phyloP scores from a whole-genome alignment of 1,140 invertebrate genomes.

The Polypedilum pembai region DNA sequence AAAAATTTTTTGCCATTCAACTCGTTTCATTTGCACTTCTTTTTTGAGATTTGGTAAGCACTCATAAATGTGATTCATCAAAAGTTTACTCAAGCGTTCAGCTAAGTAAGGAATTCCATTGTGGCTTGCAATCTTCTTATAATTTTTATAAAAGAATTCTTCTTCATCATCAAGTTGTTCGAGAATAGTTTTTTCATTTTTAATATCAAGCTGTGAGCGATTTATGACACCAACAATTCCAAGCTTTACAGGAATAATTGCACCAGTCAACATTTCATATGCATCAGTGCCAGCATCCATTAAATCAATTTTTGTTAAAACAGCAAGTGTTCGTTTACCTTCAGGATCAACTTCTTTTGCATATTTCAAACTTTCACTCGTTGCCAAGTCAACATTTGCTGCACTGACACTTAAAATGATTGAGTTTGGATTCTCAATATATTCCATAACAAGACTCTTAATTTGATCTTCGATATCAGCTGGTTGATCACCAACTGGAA shows the following conservation, averaged over 20 bases:
- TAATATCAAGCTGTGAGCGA: conserved; percentile 64
- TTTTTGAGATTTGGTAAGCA: background rate
- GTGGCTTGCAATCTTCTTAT: background rate
- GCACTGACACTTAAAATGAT: conserved; percentile 52
- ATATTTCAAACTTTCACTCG: conserved; percentile 55
- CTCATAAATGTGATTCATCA: background rate
- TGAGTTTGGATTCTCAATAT: conserved; percentile 47
- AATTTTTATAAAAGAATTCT: background rate
- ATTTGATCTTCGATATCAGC: conserved; percentile 54
- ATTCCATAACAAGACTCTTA: conserved; percentile 50
- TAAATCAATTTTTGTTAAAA: conserved; percentile 67
- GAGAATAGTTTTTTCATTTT: conserved; percentile 49
- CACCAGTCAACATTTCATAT: conserved; percentile 60
- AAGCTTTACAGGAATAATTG: conserved; percentile 64
- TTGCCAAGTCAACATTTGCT: conserved; percentile 61
- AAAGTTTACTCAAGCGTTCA: background rate
- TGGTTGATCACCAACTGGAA: conserved; percentile 53
- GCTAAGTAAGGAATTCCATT: background rate
- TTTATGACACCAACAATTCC: conserved; percentile 75
- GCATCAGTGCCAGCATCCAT: conserved; percentile 74
- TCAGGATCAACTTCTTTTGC: conserved; percentile 57
- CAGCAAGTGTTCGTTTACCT: conserved; percentile 58
- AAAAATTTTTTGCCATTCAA: background rate
- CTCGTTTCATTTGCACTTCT: background rate
- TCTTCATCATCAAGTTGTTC: background rate